Conservation (phyloP, 2,113 vertebrate species). For the Chrysochloris asiatica region DNA sequence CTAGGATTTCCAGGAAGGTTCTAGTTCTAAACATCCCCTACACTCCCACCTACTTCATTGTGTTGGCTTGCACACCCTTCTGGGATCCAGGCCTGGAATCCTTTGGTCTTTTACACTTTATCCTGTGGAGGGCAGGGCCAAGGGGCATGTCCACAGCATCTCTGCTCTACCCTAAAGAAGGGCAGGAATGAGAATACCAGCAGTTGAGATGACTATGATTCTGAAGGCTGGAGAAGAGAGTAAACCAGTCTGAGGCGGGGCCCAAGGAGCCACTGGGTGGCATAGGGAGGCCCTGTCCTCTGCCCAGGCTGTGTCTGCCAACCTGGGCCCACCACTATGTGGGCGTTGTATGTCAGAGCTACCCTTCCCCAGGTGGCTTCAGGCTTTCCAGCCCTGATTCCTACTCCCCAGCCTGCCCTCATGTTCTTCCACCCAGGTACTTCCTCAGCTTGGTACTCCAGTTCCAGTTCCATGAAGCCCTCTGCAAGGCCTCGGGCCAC, state of each 20-base stretch:
- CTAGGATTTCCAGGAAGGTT: neutral
- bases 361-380: neutral
- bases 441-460: constrained; percentile 95
- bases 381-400: neutral
- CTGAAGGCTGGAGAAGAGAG: neutral
- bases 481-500: constrained; percentile 88
- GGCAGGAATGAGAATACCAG: neutral
- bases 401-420: neutral
- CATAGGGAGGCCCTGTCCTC: neutral
- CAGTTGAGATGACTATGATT: neutral
- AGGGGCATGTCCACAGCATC: neutral
- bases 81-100: neutral
- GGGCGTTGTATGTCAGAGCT: neutral
- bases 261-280: neutral
- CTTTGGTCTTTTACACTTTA: neutral
- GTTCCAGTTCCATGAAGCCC: constrained; percentile 95
- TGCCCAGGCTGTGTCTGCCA: rapidly evolving
- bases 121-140: neutral
- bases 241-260: neutral
- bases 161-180: neutral
- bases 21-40: neutral
- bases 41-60: neutral
- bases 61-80: rapidly evolving
- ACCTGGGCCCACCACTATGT: neutral
- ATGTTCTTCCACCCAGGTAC: constrained; percentile 85